Conservation (phyloP, 2,113 vertebrate genomes). For the Rhinopomastus cyanomelas region DNA sequence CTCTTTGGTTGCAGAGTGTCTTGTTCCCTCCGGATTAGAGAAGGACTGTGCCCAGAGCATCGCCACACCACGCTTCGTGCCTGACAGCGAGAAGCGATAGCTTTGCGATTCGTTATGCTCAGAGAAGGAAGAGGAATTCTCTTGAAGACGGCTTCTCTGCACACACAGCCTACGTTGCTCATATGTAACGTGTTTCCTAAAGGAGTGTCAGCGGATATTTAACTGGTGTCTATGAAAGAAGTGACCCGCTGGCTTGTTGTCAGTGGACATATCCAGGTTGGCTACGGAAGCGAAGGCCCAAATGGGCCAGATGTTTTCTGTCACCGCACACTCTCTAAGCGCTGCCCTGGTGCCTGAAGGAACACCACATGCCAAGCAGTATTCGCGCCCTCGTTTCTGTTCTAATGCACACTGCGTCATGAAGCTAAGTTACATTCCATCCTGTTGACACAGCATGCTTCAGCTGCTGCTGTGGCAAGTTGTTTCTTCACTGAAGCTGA, state of each 20-base stretch:
- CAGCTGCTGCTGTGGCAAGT: slow-evolving; percentile 54
- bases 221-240: slow-evolving; percentile 16
- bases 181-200: not conserved
- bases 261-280: not conserved
- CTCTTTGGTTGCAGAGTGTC: not conserved
- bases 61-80: not conserved
- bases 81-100: not conserved
- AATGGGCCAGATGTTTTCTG: slow-evolving; percentile 59
- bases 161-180: not conserved
- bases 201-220: not conserved
- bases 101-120: not conserved
- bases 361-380: not conserved
- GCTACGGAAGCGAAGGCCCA: not conserved
- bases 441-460: slow-evolving; percentile 54
- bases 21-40: not conserved
- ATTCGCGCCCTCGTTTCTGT: slow-evolving; percentile 17
- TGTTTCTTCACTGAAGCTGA: slow-evolving; percentile 56
- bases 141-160: not conserved
- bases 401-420: slow-evolving; percentile 47
- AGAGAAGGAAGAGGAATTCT: not conserved
- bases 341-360: slow-evolving; percentile 5
- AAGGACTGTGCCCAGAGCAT: not conserved
- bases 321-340: slow-evolving; percentile 15
- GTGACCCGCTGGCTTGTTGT: slow-evolving; percentile 14
- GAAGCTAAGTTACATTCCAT: slow-evolving; percentile 67